Conservation (phyloP, 2,113 vertebrate genomes). For the Ictidomys tridecemlineatus region DNA sequence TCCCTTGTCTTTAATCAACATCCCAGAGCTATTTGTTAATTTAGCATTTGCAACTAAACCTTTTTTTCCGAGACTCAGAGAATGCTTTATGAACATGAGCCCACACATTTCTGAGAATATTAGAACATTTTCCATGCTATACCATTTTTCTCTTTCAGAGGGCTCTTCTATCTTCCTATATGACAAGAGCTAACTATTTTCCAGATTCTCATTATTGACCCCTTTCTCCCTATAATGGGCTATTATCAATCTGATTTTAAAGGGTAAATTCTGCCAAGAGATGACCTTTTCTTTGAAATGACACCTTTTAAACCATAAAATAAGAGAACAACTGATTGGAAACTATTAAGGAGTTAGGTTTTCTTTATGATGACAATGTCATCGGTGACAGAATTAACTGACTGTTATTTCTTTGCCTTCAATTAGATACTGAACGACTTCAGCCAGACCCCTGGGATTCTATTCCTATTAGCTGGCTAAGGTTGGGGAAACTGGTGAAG, state of each 20-base stretch:
- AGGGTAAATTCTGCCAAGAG: conserved; percentile 63
- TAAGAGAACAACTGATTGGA: conserved; percentile 48
- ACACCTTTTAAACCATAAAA: conserved; percentile 69
- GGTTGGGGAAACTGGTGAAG: background rate
- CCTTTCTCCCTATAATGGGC: conserved; percentile 52
- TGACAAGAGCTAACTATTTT: conserved; percentile 56
- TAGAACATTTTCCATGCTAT: background rate
- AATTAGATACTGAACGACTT: conserved; percentile 51
- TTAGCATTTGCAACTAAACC: background rate
- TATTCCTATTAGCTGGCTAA: conserved; percentile 24
- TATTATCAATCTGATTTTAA: conserved; percentile 66
- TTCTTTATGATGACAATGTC: conserved; percentile 58
- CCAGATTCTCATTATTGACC: conserved; percentile 61
- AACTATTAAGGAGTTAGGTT: conserved; percentile 68
- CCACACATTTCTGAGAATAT: conserved; percentile 41
- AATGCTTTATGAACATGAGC: background rate
- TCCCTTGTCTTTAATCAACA: background rate
- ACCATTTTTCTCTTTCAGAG: background rate
- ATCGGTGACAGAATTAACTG: conserved; percentile 60
- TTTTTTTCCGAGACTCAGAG: conserved; percentile 9
- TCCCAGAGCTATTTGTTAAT: background rate
- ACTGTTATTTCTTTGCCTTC: conserved; percentile 61
- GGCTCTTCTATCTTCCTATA: conserved; percentile 20
- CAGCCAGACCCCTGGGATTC: background rate
- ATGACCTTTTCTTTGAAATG: conserved; percentile 66